Evolutionary conservation across 2,113 vertebrate genomes (phyloP), one percentile per base, ranked within the genome.

Genomic region (Campylorhamphus procurvoides): DNA sequence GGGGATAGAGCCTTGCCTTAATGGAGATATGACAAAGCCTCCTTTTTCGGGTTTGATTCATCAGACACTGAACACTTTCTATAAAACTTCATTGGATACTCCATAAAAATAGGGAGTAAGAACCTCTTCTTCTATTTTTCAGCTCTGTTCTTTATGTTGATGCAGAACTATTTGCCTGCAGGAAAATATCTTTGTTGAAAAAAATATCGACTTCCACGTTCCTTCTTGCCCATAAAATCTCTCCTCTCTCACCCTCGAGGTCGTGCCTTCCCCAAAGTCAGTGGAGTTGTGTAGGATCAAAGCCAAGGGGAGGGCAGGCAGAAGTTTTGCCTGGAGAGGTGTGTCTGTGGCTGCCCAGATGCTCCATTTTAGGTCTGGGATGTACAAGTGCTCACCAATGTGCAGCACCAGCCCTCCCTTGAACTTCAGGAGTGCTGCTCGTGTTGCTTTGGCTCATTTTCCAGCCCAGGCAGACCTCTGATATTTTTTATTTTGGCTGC

Each of bases 71-170:
- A 88, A 63, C 37, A 0, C 24, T 50, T 37, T 9, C 72, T 46
- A 33, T 79, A 40, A 64, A 89, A 62, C 64, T 60, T 79, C 58
- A 69, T 49, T 58, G 55, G 60, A 22, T 7, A 6, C 8, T 52
- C 66, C 71, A 49, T 64, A 50, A 94, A 94, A 94, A 69, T 5
- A 42, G 22, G 19, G 19, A 33, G 35, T 2, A 10, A 27, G 25
- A 39, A 7, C 11, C 10, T 14, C 33, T 10, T 46, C 3, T 8
- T 72, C 18, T 47, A 5, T 28, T 93, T 82, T 47, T 60, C 6
- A 2, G 7, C 52, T 44, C 17, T 12, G 0, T 25, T 64, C 53
- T 87, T 63, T n/a, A 1, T 3, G 33, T 13, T 27, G 72, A 59
- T 31, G 66, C 33, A 56, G 29, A 87, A 50, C 17, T 19, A 17